Evolutionary conservation across 2,888 invertebrate species (phyloP).

Genomic region (Odontothrips loti): DNA sequence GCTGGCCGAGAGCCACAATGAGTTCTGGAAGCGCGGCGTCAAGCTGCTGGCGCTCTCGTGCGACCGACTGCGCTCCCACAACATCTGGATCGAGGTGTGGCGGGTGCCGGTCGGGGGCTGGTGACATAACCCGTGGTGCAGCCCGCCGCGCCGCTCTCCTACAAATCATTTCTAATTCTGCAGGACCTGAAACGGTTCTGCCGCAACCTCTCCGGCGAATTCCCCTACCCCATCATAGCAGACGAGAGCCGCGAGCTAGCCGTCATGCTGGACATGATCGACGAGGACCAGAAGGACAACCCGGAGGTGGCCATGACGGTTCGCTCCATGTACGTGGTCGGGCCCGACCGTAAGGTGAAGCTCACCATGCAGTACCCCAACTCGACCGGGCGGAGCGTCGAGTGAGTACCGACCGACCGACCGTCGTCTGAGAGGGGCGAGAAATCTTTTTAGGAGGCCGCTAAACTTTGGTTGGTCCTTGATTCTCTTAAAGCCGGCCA

Average conservation of each 20-base stretch:
- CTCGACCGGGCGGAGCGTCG: conserved; percentile 77
- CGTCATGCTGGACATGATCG: conserved; percentile 69
- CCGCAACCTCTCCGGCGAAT: conserved; percentile 60
- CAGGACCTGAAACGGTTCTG: conserved; percentile 65
- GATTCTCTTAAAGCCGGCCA: no score
- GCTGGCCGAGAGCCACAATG: conserved; percentile 61
- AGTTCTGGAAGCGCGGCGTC: conserved; percentile 64
- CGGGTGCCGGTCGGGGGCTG: no score
- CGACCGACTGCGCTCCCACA: conserved; percentile 65
- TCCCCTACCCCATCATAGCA: conserved; percentile 78
- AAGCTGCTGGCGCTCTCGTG: conserved; percentile 76
- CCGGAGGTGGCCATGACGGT: conserved; percentile 63
- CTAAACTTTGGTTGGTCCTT: no score
- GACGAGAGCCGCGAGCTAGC: conserved; percentile 69
- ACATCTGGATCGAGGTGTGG: conserved; percentile 56
- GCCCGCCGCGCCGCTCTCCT: background rate
- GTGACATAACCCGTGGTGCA: no score
- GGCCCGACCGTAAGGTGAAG: conserved; percentile 70
- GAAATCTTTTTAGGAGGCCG: background rate
- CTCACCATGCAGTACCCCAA: conserved; percentile 77
- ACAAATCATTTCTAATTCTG: conserved; percentile 40
- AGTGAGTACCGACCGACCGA: conserved; percentile 53
- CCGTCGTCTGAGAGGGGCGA: background rate
- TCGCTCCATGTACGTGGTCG: conserved; percentile 72
- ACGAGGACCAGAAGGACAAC: conserved; percentile 61